Base-by-base conservation (phyloP, 2,888 invertebrate genomes). In the Theretra japonica region DNA sequence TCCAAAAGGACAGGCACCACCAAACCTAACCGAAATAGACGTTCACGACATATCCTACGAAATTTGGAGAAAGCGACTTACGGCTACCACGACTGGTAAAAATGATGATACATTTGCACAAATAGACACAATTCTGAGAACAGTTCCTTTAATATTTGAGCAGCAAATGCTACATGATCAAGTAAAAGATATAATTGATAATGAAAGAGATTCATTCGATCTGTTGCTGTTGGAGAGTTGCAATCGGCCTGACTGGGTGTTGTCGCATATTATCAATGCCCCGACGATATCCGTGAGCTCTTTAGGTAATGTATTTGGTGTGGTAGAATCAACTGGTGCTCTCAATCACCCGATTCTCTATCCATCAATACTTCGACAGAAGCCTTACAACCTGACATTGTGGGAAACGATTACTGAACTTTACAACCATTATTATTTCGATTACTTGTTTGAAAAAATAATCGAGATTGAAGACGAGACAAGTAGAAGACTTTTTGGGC, bases 251-350 rank as follows among this genome's bases (percentile, higher is more conserved):
- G 72, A 76, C 0, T 72, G 83, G 25, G 75, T 65, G 0, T 76
- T 83, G 7, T 77, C 80, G 1, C 70, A 83, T 71, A 21, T 76
- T 15, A 80, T 72, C 19, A 75, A 80, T 53, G 62, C 79, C 0
- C 88, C 88, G 0, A 79, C 82, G 0, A 87, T 88, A n/a, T 74
- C 79, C 60, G 75, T 89, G 0, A 87, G 86, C 75, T 88, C 88
- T 0, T 74, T 86, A 0, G 84, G 85, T 56, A 76, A 77, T 2
- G 21, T 71, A 0, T 70, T 73, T 8, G 74, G 75, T 1, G 78
- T 80, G 28, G 78, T 77, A 62, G 76, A 82, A 23, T 17, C 71
- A 4, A 70, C 86, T 4, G 88, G 88, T 23, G 81, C 82, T 5
- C 74, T 84, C 0, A 72, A 60, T 0, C 85, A 88, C 71, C 86